These are phyloP conservation scores for Pseudorhombus dupliciocellatus DNA, from an alignment of 2,113 vertebrate species.

Conservation along the genomic window DNA sequence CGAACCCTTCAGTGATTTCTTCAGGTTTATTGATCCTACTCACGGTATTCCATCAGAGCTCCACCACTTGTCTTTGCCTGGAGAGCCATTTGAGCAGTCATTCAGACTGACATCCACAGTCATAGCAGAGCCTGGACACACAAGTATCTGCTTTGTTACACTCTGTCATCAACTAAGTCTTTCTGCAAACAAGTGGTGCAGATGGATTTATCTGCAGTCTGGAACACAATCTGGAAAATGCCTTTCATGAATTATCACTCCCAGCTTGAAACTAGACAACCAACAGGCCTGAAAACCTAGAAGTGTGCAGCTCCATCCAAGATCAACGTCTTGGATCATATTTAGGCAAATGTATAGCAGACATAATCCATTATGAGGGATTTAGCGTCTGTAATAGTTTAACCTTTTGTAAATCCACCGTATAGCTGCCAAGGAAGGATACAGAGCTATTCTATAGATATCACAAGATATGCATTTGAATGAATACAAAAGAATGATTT, in stretches of 20 bases:
- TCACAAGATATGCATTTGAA: background rate
- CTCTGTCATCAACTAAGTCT: background rate
- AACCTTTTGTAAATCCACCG: slow-evolving; percentile 5
- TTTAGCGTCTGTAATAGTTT: background rate
- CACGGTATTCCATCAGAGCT: slow-evolving; percentile 74
- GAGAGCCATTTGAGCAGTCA: slow-evolving; percentile 69
- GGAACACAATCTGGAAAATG: background rate
- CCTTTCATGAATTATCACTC: background rate
- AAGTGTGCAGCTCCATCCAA: background rate
- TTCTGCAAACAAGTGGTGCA: background rate
- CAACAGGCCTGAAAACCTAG: background rate
- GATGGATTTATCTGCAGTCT: background rate
- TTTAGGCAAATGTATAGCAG: slow-evolving; percentile 11
- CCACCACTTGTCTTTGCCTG: slow-evolving; percentile 44
- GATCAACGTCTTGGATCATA: slow-evolving; percentile 23
- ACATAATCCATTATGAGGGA: slow-evolving; percentile 21
- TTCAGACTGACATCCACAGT: slow-evolving; percentile 79
- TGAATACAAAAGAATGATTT: background rate
- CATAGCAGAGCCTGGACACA: slow-evolving; percentile 83
- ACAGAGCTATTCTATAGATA: background rate
- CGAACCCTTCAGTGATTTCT: background rate
- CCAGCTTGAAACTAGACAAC: background rate
- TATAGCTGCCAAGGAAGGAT: background rate
- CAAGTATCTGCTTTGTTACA: slow-evolving; percentile 4
- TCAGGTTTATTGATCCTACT: slow-evolving; percentile 36